Evolutionary conservation across 1,140 invertebrate species (phyloP).

Genomic region (Sycophila sp.): DNA sequence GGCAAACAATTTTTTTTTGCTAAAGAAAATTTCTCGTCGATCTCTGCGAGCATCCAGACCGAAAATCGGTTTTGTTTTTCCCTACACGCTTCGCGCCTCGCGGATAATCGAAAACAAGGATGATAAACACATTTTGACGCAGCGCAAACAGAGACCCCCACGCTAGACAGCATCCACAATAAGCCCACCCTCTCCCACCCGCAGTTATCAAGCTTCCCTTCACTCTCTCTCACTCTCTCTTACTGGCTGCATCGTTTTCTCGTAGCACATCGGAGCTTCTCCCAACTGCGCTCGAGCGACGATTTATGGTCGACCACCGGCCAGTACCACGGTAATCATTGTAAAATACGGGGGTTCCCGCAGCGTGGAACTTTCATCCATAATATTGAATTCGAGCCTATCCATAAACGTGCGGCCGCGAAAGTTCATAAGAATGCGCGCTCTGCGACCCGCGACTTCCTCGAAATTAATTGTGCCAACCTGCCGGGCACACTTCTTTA

Average conservation of each 20-base stretch:
- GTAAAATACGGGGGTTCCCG: constrained; percentile 58
- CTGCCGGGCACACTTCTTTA: no score
- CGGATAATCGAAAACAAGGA: no score
- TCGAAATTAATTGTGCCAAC: no score
- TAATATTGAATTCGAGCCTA: constrained; percentile 30
- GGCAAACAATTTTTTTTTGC: no score
- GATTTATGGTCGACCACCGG: constrained; percentile 57
- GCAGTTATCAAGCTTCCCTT: constrained; percentile 18
- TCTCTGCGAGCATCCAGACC: no score
- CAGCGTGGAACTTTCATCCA: constrained; percentile 36
- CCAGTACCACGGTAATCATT: constrained; percentile 60
- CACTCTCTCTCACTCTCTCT: background rate
- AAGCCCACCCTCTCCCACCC: background rate
- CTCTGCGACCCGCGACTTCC: no score
- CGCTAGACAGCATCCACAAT: no score
- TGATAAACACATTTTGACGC: no score
- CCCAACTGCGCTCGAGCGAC: constrained; percentile 39
- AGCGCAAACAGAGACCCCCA: no score
- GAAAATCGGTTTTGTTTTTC: no score
- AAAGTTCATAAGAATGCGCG: constrained; percentile 7
- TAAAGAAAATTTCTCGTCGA: no score
- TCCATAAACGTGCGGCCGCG: background rate
- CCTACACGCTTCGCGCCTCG: no score
- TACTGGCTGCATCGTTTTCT: constrained; percentile 2
- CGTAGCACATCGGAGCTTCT: background rate